These are phyloP conservation scores for Ochropacha duplaris DNA, from an alignment of 2,888 invertebrate species.

Conservation along the genomic window DNA sequence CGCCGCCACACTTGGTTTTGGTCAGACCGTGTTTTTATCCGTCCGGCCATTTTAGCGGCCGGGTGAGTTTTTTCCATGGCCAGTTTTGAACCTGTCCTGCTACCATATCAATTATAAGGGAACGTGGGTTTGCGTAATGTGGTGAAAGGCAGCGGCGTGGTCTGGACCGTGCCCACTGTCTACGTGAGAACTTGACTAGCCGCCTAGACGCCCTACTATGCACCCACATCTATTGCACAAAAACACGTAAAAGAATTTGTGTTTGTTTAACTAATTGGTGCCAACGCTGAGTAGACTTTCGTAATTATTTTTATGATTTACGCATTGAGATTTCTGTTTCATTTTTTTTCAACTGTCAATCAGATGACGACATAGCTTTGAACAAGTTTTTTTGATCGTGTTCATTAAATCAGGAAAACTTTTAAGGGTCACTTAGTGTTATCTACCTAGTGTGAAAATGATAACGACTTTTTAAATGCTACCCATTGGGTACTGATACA, in stretches of 20 bases:
- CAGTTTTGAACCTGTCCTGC: slow-evolving; percentile 44
- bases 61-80: slow-evolving; percentile 41
- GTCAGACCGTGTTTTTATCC: slow-evolving; percentile 50
- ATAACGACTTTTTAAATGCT: background rate
- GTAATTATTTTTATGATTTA: background rate
- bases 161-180: slow-evolving; percentile 38
- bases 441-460: background rate
- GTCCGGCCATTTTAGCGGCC: slow-evolving; percentile 52
- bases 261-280: slow-evolving; percentile 7
- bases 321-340: background rate
- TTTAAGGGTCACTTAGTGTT: background rate
- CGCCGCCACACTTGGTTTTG: slow-evolving; percentile 45
- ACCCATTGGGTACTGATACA: background rate
- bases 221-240: slow-evolving; percentile 30
- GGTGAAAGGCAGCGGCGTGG: slow-evolving; percentile 46
- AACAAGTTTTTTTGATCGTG: background rate
- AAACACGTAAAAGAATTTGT: slow-evolving; percentile 27
- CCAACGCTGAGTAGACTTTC: background rate
- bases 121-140: slow-evolving; percentile 55
- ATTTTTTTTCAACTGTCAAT: background rate
- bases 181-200: slow-evolving; percentile 21
- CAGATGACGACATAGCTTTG: background rate
- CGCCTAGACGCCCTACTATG: slow-evolving; percentile 11
- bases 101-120: slow-evolving; percentile 64
- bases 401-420: background rate